Evolutionary conservation across 92 coral and sea anemone species (phyloP), one percentile per base, ranked within the genome.

Genomic region (Parazoanthus darwini): DNA sequence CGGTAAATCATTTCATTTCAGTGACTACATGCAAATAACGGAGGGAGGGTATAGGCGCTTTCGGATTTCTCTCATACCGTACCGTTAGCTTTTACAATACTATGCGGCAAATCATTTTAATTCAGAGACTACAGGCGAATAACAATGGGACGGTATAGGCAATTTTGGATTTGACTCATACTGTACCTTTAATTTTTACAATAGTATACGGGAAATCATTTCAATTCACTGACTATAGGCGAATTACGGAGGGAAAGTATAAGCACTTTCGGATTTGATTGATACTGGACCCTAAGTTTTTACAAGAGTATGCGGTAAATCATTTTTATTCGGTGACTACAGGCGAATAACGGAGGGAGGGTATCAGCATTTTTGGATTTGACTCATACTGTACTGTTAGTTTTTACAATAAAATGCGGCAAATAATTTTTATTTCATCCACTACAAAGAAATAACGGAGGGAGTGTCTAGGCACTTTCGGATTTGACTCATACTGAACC

Each of bases 311-410:
- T 65, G 71, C 73, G 73, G 73, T 67, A 67, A 67, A 67, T 29
- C 33, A 29, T 29, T 29, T 29, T 29, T 29, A 29, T 29, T 29
- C 33, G 33, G 33, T 29, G 33, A 29, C 33, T 29, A 29, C 33
- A 29, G 33, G 33, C 33, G 33, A 29, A 29, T 29, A 29, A 29
- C 33, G 18, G 20, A 67, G 73, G 73, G 73, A 67, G 29, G 73
- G 73, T 16, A 50, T 50, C 6, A 11, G 56, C 56, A 50, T 11
- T 50, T 50, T 50, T 6, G 56, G 56, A 50, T 50, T 67, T 67
- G 73, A 67, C 73, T 67, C 73, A 67, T 67, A 67, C 73, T 67
- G 73, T 67, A 67, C 73, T 67, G 20, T 67, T 67, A 67, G 73
- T 67, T 67, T 67, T 67, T 67, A 67, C 73, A 67, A 67, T 67